Percentiles rank a stretch among this genome's conserved stretches.
phyloP scores from a whole-genome alignment of 2,797 vertebrate genomes.

The Pempheris klunzingeri region DNA sequence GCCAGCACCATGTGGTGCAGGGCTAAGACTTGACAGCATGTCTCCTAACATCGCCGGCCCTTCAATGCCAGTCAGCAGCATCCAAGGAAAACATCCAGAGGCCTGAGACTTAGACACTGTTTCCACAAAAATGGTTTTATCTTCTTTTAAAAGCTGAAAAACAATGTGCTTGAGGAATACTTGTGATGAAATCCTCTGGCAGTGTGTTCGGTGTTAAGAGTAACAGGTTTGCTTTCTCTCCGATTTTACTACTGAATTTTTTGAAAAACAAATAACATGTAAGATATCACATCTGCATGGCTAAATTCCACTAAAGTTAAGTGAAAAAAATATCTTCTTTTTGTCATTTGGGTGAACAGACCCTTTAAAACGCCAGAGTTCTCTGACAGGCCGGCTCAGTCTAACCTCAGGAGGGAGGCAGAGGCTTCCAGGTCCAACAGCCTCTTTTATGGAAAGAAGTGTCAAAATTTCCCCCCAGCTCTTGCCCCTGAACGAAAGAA shows the following conservation, averaged over 20 bases:
- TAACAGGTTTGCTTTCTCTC: not conserved
- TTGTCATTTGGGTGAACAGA: slow-evolving; percentile 13
- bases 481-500: slow-evolving; percentile 8
- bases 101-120: not conserved
- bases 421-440: slow-evolving; percentile 64
- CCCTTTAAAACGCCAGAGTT: slow-evolving; percentile 16
- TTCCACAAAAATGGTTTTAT: not conserved
- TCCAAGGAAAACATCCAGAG: not conserved
- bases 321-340: not conserved
- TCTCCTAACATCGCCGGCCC: too few relatives aligned
- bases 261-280: not conserved
- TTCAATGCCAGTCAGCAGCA: not conserved
- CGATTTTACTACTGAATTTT: not conserved
- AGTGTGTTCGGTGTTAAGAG: not conserved
- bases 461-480: slow-evolving; percentile 71
- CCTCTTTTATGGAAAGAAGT: slow-evolving; percentile 64
- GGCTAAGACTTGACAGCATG: too few relatives aligned
- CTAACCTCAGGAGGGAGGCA: slow-evolving; percentile 61
- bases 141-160: not conserved
- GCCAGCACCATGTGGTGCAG: too few relatives aligned
- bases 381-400: slow-evolving; percentile 25
- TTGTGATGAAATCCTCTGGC: too few relatives aligned
- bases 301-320: not conserved
- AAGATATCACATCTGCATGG: not conserved
- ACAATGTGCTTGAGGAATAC: not conserved